Conservation (phyloP, 2,888 invertebrate species). For the Steinernema scapterisci region DNA sequence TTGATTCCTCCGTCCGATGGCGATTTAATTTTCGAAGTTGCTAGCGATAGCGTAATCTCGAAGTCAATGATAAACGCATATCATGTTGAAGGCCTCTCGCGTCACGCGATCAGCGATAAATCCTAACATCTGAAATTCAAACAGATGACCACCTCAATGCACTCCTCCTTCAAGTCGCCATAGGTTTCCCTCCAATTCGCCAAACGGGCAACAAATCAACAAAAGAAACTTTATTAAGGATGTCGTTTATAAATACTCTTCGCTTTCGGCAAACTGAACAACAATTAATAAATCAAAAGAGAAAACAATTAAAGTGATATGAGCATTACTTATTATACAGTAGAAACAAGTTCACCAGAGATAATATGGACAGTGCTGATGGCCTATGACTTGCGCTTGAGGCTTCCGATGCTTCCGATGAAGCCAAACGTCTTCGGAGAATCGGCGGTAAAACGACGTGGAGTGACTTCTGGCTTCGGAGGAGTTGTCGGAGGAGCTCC, state of each 20-base stretch:
- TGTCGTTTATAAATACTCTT: constrained; percentile 25
- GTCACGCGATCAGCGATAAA: too few species aligned
- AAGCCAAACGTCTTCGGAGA: constrained; percentile 23
- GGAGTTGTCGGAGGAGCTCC: constrained; percentile 2
- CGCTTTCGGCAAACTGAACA: not conserved
- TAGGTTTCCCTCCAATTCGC: too few species aligned
- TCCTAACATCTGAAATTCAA: too few species aligned
- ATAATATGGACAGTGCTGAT: constrained; percentile 13
- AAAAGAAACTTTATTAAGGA: constrained; percentile 1
- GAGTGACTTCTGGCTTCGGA: constrained; percentile 12
- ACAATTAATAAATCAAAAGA: not conserved
- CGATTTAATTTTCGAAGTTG: too few species aligned
- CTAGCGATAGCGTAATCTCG: too few species aligned
- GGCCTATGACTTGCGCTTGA: constrained; percentile 27
- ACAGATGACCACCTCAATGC: too few species aligned
- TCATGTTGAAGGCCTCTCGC: too few species aligned
- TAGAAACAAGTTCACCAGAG: constrained; percentile 12
- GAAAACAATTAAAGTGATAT: constrained; percentile 1
- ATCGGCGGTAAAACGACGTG: constrained; percentile 24
- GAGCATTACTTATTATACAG: constrained; percentile 24
- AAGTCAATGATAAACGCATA: too few species aligned
- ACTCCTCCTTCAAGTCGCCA: too few species aligned
- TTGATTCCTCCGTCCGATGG: too few species aligned
- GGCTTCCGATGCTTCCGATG: constrained; percentile 20
- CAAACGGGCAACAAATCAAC: not conserved